Evolutionary conservation across 2,888 invertebrate genomes (phyloP).

Genomic region (Phengaris arion): DNA sequence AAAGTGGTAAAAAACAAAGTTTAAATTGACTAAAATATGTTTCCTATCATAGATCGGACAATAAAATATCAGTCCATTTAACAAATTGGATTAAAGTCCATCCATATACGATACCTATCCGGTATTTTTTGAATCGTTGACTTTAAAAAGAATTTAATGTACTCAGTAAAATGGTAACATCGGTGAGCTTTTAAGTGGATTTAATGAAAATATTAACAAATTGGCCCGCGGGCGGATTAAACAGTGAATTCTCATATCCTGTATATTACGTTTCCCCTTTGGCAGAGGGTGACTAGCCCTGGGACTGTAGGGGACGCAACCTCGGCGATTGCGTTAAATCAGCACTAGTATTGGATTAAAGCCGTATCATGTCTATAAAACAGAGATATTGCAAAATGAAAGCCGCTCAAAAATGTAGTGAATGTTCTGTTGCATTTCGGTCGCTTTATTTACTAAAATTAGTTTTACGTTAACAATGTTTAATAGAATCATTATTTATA

Average conservation of each 20-base stretch:
- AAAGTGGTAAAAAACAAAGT: neutral
- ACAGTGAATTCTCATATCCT: conserved; percentile 80
- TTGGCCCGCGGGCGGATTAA: conserved; percentile 77
- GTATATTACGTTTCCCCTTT: conserved; percentile 73
- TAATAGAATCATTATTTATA: too few relatives aligned
- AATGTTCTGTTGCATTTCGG: neutral
- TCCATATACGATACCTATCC: neutral
- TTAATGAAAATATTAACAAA: conserved; percentile 79
- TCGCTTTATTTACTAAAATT: neutral
- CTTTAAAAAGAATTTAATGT: conserved; percentile 40
- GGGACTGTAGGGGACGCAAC: conserved; percentile 65
- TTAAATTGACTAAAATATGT: neutral
- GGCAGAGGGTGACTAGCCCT: conserved; percentile 65
- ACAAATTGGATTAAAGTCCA: conserved; percentile 14
- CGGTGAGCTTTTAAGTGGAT: conserved; percentile 71
- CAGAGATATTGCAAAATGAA: conserved; percentile 28
- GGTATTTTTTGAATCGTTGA: conserved; percentile 30
- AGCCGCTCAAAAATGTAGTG: neutral
- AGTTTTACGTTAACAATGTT: too few relatives aligned
- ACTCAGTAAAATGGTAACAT: conserved; percentile 51
- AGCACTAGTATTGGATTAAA: conserved; percentile 72
- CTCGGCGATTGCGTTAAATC: conserved; percentile 77
- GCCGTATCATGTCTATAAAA: conserved; percentile 50
- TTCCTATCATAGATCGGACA: neutral
- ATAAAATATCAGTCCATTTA: conserved; percentile 18